Percentiles rank a stretch among this genome's conserved stretches.
Evolutionary conservation across 1,140 invertebrate species (phyloP).

Genomic region (Harlomillsia oculata): DNA sequence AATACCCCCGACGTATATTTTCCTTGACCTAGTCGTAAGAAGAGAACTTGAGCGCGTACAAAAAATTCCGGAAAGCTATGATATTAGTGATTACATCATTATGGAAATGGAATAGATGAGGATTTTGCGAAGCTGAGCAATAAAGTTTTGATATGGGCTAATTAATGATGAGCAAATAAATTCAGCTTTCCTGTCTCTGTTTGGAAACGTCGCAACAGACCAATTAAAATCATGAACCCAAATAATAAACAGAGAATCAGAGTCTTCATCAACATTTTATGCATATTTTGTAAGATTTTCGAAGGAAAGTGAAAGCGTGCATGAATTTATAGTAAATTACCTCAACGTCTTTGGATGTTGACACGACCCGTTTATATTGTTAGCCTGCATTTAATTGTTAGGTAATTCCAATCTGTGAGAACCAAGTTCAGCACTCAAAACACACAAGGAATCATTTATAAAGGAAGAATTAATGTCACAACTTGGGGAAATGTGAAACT

Average conservation of each 20-base stretch:
- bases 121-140: too few species aligned
- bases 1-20: too few species aligned
- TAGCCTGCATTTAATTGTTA: conserved; percentile 25
- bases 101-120: too few species aligned
- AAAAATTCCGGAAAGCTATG: too few species aligned
- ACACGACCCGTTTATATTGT: conserved; percentile 20
- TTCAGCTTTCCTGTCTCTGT: neutral
- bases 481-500: too few species aligned
- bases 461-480: neutral
- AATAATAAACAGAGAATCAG: neutral
- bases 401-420: neutral
- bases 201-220: neutral
- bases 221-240: neutral
- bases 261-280: neutral
- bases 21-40: too few species aligned
- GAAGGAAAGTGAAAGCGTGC: neutral
- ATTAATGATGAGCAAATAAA: neutral
- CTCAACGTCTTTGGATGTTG: conserved; percentile 25
- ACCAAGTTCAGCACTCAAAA: neutral
- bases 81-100: too few species aligned
- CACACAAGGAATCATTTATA: neutral
- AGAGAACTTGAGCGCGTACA: too few species aligned
- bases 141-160: neutral
- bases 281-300: neutral
- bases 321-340: conserved; percentile 1